These are phyloP conservation scores for Erpornis zantholeuca DNA, from an alignment of 2,113 vertebrate species.

Conservation along the genomic window DNA sequence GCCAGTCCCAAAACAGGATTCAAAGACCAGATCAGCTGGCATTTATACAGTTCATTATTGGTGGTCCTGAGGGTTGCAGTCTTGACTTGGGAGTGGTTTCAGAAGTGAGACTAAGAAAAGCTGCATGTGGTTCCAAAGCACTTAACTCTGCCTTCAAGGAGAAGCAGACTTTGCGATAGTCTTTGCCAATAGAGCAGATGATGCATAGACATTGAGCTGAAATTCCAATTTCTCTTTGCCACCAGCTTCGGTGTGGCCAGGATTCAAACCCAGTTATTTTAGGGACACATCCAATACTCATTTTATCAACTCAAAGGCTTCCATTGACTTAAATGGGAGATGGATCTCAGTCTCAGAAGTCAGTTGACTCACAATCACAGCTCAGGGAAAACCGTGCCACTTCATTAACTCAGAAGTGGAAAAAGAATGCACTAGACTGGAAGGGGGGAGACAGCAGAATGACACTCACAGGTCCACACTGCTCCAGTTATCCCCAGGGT, in stretches of 20 bases:
- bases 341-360: background rate
- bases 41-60: background rate
- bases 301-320: background rate
- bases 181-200: background rate
- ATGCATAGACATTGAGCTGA: background rate
- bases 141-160: background rate
- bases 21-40: background rate
- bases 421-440: background rate
- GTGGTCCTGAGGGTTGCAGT: background rate
- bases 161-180: background rate
- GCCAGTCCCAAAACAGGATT: background rate
- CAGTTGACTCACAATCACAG: background rate
- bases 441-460: background rate
- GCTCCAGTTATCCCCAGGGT: background rate
- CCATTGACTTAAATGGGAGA: background rate
- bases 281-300: background rate
- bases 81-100: background rate
- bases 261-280: constrained; percentile 16
- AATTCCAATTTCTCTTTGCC: background rate
- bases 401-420: background rate
- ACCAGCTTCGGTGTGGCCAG: background rate
- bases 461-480: background rate
- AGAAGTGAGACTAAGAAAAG: background rate
- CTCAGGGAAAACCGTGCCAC: background rate
- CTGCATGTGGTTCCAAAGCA: background rate